Conservation (phyloP, 1,140 invertebrate species). For the Conus betulinus region DNA sequence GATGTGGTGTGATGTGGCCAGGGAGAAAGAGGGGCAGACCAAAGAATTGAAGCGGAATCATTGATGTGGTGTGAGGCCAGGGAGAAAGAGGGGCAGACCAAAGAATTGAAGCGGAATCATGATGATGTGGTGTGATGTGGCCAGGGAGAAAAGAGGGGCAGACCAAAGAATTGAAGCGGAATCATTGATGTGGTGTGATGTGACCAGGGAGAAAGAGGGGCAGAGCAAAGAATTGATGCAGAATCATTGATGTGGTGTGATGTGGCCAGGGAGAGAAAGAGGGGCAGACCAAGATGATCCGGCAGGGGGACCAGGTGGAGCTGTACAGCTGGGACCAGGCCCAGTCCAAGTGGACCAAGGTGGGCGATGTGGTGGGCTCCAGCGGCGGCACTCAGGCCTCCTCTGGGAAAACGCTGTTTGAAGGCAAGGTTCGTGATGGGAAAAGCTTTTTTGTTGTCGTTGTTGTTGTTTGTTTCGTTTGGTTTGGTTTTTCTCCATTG, state of each 20-base stretch:
- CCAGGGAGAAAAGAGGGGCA: no score
- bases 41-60: slow-evolving; percentile 71
- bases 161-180: no score
- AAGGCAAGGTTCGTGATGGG: slow-evolving; percentile 80
- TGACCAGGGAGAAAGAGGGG: no score
- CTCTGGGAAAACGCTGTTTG: slow-evolving; percentile 84
- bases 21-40: slow-evolving; percentile 85
- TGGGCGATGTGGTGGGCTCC: slow-evolving; percentile 93
- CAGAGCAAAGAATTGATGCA: no score
- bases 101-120: no score
- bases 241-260: neutral
- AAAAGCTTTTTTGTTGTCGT: neutral
- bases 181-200: no score
- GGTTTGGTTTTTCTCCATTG: no score
- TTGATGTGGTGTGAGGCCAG: no score
- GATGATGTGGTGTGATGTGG: no score
- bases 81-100: no score
- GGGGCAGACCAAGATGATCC: slow-evolving; percentile 91
- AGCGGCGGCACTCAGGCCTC: slow-evolving; percentile 80
- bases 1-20: slow-evolving; percentile 31
- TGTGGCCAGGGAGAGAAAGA: slow-evolving; percentile 77
- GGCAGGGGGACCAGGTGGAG: slow-evolving; percentile 83
- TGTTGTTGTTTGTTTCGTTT: no score
- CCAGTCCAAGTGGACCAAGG: slow-evolving; percentile 86
- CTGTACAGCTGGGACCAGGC: slow-evolving; percentile 83